phyloP scores from a whole-genome alignment of 2,888 invertebrate genomes.

The Hypsopygia costalis region DNA sequence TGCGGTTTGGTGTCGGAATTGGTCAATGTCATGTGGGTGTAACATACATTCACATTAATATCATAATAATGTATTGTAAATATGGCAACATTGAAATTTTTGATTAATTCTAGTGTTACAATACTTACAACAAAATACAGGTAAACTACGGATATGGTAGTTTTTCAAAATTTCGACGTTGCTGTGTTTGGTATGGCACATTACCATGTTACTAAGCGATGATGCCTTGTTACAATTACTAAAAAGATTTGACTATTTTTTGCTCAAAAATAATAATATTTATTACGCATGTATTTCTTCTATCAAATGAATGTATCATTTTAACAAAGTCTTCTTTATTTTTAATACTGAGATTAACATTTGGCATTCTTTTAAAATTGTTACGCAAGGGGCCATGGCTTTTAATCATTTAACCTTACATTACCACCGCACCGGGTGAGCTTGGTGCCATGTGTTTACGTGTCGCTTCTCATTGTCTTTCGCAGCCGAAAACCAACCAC shows the following conservation, averaged over 20 bases:
- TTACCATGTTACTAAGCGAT: neutral
- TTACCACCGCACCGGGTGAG: constrained; percentile 61
- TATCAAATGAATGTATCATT: no score
- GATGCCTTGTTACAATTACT: neutral
- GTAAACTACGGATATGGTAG: neutral
- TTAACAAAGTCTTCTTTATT: no score
- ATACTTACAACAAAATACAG: no score
- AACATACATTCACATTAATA: constrained; percentile 6
- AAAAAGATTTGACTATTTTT: no score
- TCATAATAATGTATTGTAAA: no score
- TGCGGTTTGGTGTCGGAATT: constrained; percentile 4
- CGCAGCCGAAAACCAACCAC: constrained; percentile 67
- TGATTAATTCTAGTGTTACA: neutral
- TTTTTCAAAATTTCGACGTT: neutral
- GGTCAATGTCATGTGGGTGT: constrained; percentile 5
- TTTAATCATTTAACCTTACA: constrained; percentile 28
- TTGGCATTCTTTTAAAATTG: no score
- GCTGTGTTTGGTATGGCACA: constrained; percentile 1
- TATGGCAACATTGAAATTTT: neutral
- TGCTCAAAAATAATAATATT: no score
- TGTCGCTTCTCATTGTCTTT: constrained; percentile 70
- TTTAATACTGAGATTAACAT: no score
- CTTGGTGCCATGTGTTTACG: constrained; percentile 66
- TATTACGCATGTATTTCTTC: no score
- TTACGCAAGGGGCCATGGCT: constrained; percentile 22